These are phyloP conservation scores for Sebastes trivittatus DNA, from an alignment of 2,797 vertebrate species.

Conservation along the genomic window DNA sequence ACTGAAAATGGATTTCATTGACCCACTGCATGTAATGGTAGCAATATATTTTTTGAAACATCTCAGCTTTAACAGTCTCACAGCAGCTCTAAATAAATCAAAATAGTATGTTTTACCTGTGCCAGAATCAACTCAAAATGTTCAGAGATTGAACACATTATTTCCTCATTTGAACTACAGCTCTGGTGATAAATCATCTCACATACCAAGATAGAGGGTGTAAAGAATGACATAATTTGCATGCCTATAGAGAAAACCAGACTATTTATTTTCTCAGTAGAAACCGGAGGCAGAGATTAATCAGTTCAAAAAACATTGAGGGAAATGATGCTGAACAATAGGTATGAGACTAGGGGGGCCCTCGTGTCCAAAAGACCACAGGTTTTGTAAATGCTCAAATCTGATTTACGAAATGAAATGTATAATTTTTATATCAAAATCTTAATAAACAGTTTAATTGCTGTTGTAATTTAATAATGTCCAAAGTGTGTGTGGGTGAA, in stretches of 20 bases:
- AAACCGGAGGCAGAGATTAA: slow-evolving; percentile 3
- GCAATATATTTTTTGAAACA: neutral
- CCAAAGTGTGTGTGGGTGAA: neutral
- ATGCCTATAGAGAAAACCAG: neutral
- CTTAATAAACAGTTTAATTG: neutral
- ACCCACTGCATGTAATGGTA: neutral
- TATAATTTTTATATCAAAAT: neutral
- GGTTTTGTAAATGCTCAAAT: neutral
- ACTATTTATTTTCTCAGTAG: slow-evolving; percentile 4
- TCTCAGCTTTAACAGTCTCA: neutral
- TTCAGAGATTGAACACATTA: neutral
- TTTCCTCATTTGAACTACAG: slow-evolving; percentile 14
- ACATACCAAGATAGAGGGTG: neutral
- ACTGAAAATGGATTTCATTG: neutral
- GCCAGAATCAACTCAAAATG: neutral
- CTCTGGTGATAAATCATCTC: neutral
- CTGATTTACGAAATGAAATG: neutral
- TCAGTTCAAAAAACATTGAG: neutral
- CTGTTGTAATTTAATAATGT: neutral
- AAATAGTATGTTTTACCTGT: neutral
- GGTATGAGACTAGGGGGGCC: neutral
- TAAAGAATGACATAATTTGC: neutral
- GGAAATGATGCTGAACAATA: neutral
- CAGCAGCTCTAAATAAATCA: neutral
- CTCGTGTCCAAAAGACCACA: neutral